Percentiles rank a stretch among this genome's conserved stretches.
Evolutionary conservation across 2,888 invertebrate genomes (phyloP).

Genomic region (Tiliacea aurago): DNA sequence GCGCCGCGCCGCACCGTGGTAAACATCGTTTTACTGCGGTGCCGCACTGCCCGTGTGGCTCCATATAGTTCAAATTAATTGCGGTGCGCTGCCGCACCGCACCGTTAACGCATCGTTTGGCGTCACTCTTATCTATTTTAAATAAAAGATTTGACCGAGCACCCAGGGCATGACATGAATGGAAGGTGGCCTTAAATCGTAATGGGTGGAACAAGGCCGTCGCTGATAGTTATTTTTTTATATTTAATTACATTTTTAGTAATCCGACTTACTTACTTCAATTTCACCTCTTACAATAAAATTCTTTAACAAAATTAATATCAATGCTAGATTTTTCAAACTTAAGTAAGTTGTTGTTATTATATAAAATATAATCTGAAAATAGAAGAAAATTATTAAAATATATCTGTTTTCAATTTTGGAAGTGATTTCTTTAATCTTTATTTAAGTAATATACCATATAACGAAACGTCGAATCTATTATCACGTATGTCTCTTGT

Average conservation of each 20-base stretch:
- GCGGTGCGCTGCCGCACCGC: too few relatives aligned
- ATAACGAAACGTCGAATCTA: conserved; percentile 2
- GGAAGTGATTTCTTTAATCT: too few relatives aligned
- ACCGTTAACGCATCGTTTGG: too few relatives aligned
- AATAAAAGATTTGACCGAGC: too few relatives aligned
- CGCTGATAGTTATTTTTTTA: neutral
- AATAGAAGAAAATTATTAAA: neutral
- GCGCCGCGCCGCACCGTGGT: too few relatives aligned
- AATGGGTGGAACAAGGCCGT: neutral
- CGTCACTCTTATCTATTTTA: too few relatives aligned
- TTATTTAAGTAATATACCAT: neutral
- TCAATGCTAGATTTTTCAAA: neutral
- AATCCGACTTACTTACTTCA: neutral
- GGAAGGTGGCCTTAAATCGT: neutral
- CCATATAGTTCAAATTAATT: too few relatives aligned
- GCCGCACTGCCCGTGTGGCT: too few relatives aligned
- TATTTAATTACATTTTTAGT: neutral
- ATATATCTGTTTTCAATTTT: neutral
- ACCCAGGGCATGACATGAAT: neutral
- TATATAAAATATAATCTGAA: neutral
- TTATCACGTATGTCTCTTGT: neutral
- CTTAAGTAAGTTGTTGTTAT: neutral
- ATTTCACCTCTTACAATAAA: neutral
- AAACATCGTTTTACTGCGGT: too few relatives aligned
- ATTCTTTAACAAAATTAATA: neutral